Percentiles rank a stretch among this genome's conserved stretches.
phyloP scores from a whole-genome alignment of 2,113 vertebrate genomes.

The Ovis canadensis region DNA sequence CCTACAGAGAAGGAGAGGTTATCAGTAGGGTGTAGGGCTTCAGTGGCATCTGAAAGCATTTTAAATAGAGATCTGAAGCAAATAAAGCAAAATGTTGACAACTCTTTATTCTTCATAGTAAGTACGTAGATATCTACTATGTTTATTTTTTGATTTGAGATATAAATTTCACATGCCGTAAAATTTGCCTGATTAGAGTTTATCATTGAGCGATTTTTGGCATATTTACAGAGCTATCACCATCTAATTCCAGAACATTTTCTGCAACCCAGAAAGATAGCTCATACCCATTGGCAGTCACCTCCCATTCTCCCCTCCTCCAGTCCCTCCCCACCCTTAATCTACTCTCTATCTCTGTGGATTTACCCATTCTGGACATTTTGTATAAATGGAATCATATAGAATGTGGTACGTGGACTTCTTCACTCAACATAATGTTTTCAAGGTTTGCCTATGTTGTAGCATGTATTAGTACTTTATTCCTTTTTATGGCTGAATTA shows the following conservation, averaged over 20 bases:
- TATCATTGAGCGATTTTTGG: not conserved
- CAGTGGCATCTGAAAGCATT: not conserved
- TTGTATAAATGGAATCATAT: not conserved
- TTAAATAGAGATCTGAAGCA: not conserved
- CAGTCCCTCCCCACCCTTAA: not conserved
- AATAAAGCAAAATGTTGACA: not conserved
- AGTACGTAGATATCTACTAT: not conserved
- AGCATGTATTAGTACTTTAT: not conserved
- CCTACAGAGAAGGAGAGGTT: not conserved
- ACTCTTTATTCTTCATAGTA: not conserved
- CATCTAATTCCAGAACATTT: not conserved
- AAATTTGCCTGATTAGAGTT: not conserved
- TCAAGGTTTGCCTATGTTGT: not conserved
- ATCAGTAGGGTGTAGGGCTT: not conserved
- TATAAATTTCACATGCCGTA: not conserved
- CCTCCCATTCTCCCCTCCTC: not conserved
- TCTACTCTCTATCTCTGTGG: not conserved
- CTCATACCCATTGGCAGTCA: not conserved
- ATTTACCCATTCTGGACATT: not conserved
- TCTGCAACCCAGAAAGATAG: not conserved
- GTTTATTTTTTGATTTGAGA: not conserved
- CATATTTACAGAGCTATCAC: not conserved
- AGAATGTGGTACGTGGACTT: not conserved
- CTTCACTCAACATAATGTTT: not conserved
- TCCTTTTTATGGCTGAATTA: not conserved